Evolutionary conservation across 2,113 vertebrate genomes (phyloP).

Genomic region (Barbus barbus): DNA sequence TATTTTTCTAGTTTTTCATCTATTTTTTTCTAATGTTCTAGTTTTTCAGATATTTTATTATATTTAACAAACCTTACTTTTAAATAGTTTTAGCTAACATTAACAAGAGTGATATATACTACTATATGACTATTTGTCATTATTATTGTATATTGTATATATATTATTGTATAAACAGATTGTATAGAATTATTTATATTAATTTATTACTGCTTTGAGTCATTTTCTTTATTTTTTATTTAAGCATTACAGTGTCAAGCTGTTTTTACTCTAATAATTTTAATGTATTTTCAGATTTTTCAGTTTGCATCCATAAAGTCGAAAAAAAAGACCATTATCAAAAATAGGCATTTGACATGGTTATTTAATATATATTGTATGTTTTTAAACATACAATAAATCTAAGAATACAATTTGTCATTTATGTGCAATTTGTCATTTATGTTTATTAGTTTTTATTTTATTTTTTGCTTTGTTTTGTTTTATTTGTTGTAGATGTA

Average conservation of each 20-base stretch:
- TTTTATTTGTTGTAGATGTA: too few relatives aligned
- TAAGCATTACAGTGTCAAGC: neutral
- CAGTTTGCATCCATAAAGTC: neutral
- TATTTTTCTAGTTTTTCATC: too few relatives aligned
- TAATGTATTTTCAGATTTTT: neutral
- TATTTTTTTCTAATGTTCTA: too few relatives aligned
- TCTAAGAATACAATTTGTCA: neutral
- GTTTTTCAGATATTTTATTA: too few relatives aligned
- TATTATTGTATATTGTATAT: neutral
- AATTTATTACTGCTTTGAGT: neutral
- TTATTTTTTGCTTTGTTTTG: too few relatives aligned
- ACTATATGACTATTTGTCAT: neutral
- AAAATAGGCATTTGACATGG: neutral
- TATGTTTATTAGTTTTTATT: neutral
- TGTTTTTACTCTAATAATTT: neutral
- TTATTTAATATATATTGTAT: neutral
- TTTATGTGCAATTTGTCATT: too few relatives aligned
- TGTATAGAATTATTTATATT: neutral
- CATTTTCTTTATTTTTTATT: neutral
- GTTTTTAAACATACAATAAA: neutral
- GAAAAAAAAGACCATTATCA: too few relatives aligned
- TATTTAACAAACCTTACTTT: too few relatives aligned
- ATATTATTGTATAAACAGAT: too few relatives aligned
- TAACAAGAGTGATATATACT: too few relatives aligned
- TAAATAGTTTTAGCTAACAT: too few relatives aligned